Percentiles rank a stretch among this genome's conserved stretches.
Evolutionary conservation across 2,113 vertebrate species (phyloP).

Genomic region (Sapajus apella): DNA sequence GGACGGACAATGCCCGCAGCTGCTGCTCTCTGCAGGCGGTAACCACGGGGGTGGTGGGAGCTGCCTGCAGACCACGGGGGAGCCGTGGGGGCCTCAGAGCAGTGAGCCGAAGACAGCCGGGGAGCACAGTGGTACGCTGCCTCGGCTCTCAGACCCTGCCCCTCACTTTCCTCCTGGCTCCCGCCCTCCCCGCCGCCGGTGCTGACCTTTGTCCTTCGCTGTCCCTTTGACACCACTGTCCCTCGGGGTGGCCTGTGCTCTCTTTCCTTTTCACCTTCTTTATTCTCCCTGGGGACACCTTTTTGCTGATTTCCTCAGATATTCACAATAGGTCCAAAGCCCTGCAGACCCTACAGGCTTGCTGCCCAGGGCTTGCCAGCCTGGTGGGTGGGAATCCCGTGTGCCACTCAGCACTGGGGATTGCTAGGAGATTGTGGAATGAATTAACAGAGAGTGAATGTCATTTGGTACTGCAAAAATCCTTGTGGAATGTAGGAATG

Average conservation of each 20-base stretch:
- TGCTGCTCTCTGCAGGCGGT: fast-evolving
- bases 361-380: neutral
- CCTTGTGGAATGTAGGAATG: neutral
- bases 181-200: neutral
- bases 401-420: neutral
- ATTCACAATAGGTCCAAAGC: neutral
- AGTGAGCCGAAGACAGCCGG: neutral
- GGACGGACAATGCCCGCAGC: fast-evolving
- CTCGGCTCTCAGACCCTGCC: fast-evolving
- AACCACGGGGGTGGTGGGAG: neutral
- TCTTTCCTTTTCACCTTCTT: too few species aligned
- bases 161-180: neutral
- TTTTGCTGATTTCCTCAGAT: neutral
- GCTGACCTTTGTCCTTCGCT: too few species aligned
- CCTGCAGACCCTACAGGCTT: neutral
- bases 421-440: neutral
- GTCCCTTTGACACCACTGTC: too few species aligned
- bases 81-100: fast-evolving
- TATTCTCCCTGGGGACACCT: neutral
- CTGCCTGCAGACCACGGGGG: neutral
- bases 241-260: neutral
- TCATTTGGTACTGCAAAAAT: neutral
- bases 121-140: fast-evolving
- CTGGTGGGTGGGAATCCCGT: neutral
- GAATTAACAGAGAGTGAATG: neutral